Base-by-base conservation (phyloP, 1,140 invertebrate species). In the Notospermus geniculatus region DNA sequence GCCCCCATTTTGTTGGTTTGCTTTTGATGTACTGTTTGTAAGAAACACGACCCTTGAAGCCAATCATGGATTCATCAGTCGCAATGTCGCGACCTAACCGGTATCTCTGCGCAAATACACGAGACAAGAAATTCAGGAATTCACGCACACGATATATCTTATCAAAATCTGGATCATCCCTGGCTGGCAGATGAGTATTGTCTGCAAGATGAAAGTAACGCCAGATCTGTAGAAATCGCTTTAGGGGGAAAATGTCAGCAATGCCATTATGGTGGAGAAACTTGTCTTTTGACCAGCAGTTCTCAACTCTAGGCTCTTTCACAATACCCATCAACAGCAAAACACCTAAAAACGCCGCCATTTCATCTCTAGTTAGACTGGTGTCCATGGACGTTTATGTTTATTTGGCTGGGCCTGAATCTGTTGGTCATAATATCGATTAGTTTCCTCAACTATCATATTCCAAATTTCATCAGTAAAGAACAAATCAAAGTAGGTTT, bases 1-100 rank as follows among this genome's bases (percentile, higher is more conserved):
- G 79, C 5, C 78, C 80, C 67, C 80, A 71, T 73, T 84, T 83
- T 60, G 80, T 81, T 39, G 79, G 80, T 71, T 84, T 84, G 63
- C 71, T 74, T 61, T 78, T 79, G 29, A 76, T 75, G 67, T 82
- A 84, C 66, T 83, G 78, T 69, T 79, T 80, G 60, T 82, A 66
- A 11, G 67, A 66, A 23, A 61, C 59, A 53, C 71, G 50, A 5
- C 74, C 74, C 64, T 77, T 76, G 68, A 73, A 75, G 43, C 9
- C 19, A 11, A 77, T 59, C 69, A 76, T 73, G 43, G 55, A 68
- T 68, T 77, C 71, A 68, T 78, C 74, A 28, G 73, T 41, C n/a
- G 60, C 53, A 25, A 66, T 25, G 45, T 61, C 54, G 52, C 55
- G 23, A 1, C 43, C 53, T n/a, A 63, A 61, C 17, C n/a, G n/a